Evolutionary conservation across 2,113 vertebrate species (phyloP), one percentile per base, ranked within the genome.

Genomic region (Coryphaenoides rupestris): DNA sequence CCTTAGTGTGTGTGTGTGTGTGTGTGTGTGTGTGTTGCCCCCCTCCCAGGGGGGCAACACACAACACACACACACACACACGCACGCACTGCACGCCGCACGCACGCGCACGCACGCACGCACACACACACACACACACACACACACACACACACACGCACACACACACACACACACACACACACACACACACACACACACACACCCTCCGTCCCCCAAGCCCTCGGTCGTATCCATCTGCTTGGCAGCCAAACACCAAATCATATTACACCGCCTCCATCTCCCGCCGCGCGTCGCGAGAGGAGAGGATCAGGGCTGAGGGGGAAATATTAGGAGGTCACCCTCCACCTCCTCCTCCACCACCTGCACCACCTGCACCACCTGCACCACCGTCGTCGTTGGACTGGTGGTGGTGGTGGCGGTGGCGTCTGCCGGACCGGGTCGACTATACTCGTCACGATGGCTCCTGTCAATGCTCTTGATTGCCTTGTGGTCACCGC

Each of bases 251-350:
- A 24, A 62, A 64, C 59, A 63, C 67, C 22, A 79, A 82, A 84
- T 76, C 22, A 56, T 77, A 83, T 78, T 68, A 77, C 6, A 7
- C 33, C 13, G 33, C 72, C 65, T 66, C 74, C 58, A 70, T 50
- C 26, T 63, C 24, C 24, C 19, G 64, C 58, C 57, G 63, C 80
- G 63, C 62, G 70, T 73, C 59, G 72, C 54, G n/a, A 24, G 58
- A 65, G 77, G n/a, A 24, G 58, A 65, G 77, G 74, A 73, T 65
- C 75, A 75, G 68, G 72, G 76, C 21, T 66, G 66, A 74, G 65
- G 61, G n/a, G 75, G 65, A 76, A 76, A 81, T 69, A 80, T 80
- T 83, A 83, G 77, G 77, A 80, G 76, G 81, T 83, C 77, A 66
- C 63, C 73, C 62, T 67, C 62, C 60, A 55, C 53, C 73, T 72